These are phyloP conservation scores for Xestobium rufovillosum DNA, from an alignment of 2,888 invertebrate genomes.

Conservation along the genomic window DNA sequence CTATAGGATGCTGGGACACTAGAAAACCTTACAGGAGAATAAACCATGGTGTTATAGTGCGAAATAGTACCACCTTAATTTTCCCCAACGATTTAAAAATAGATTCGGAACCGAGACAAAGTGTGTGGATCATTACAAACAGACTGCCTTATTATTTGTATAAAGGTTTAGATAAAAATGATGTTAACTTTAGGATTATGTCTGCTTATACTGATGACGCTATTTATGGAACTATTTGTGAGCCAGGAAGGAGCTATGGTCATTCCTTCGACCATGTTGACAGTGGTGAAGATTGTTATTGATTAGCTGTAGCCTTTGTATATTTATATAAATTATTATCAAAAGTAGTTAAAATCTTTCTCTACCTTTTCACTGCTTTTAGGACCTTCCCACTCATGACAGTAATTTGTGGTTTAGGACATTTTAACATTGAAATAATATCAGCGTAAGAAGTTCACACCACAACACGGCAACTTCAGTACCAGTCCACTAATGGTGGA, in stretches of 20 bases:
- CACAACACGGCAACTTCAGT: too few relatives aligned
- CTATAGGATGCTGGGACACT: conserved; percentile 75
- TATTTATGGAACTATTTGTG: conserved; percentile 61
- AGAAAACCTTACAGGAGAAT: conserved; percentile 57
- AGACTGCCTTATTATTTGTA: conserved; percentile 66
- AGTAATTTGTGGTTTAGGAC: too few relatives aligned
- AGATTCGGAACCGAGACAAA: conserved; percentile 60
- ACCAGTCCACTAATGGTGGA: too few relatives aligned
- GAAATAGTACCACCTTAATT: conserved; percentile 55
- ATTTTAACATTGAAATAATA: too few relatives aligned
- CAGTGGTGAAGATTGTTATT: conserved; percentile 27
- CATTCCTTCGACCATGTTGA: conserved; percentile 20
- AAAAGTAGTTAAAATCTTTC: too few relatives aligned
- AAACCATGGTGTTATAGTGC: conserved; percentile 57
- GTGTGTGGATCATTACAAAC: conserved; percentile 72
- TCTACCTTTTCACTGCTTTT: too few relatives aligned
- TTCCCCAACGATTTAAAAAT: conserved; percentile 78
- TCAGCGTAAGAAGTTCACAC: too few relatives aligned
- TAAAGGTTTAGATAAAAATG: conserved; percentile 52
- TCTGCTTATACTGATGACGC: conserved; percentile 58
- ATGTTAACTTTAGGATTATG: conserved; percentile 68
- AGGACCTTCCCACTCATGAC: too few relatives aligned
- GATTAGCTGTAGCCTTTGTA: conserved; percentile 1
- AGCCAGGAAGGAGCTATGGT: conserved; percentile 44
- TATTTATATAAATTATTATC: too few relatives aligned